Conservation (phyloP, 2,113 vertebrate genomes). For the Thryonomys swinderianus region DNA sequence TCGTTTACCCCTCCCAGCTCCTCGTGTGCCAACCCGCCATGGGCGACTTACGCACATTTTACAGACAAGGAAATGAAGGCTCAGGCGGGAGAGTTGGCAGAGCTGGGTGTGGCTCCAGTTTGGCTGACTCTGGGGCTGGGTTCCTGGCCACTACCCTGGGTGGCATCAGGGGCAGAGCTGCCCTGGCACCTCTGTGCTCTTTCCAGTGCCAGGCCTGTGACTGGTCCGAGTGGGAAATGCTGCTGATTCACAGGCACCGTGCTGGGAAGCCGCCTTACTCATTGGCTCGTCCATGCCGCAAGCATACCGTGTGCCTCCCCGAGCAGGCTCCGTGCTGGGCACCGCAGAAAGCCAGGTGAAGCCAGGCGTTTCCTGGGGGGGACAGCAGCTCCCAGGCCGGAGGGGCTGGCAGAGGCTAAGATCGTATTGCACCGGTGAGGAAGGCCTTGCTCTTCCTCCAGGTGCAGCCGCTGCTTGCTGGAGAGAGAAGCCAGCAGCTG, state of each 20-base stretch:
- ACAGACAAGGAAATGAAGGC: conserved; percentile 43
- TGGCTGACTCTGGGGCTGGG: background rate
- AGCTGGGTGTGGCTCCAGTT: background rate
- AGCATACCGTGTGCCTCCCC: background rate
- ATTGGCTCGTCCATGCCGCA: conserved; percentile 41
- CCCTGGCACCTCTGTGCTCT: conserved; percentile 3
- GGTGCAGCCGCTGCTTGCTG: rapidly evolving
- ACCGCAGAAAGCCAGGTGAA: background rate
- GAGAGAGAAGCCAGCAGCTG: background rate
- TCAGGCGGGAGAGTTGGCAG: background rate
- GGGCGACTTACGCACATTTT: conserved; percentile 5
- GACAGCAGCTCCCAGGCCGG: background rate
- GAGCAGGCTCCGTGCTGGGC: background rate
- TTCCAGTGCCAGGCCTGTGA: background rate
- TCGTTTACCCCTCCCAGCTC: background rate
- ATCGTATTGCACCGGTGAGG: background rate
- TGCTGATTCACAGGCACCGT: conserved; percentile 73
- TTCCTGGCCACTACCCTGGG: background rate
- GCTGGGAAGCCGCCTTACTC: conserved; percentile 77
- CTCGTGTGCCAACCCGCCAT: background rate
- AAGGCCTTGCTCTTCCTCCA: background rate
- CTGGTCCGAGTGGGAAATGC: conserved; percentile 54
- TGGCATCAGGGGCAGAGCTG: background rate
- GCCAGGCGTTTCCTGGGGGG: background rate
- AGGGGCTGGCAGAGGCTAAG: background rate